Base-by-base conservation (phyloP, 2,797 vertebrate species). In the Microcaecilia unicolor region DNA sequence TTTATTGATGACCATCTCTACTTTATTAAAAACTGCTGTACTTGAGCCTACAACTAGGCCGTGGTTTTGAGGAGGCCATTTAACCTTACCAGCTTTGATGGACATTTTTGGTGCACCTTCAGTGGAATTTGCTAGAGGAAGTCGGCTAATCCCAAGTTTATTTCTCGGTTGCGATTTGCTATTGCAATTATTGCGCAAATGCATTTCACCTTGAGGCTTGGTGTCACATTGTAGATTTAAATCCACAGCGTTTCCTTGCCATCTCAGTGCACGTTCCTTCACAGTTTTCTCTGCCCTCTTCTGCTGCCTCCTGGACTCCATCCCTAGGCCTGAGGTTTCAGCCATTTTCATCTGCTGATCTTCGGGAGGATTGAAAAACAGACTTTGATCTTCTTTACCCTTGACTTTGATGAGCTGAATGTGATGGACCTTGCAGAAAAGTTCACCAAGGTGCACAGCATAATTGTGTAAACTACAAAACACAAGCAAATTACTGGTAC, bases 381-480 rank as follows among this genome's bases (percentile, higher is more conserved):
- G 84, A 10, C 78, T 81, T 34, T 84, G 78, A 5, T 84, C 80
- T n/a, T 81, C 83, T 36, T 85, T 85, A 6, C 78, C 83, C 20
- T 73, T 84, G 48, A 43, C 58, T 56, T 56, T 73, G 63, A 83
- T 80, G 31, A 81, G 71, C 71, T 84, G 81, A 61, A 80, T 53
- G 74, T 78, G 84, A 70, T 87, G 85, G 70, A 73, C 81, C 59
- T 77, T 62, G 60, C 83, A 86, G 80, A 83, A 87, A 65, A 84
- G 74, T 28, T 83, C 76, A 15, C 76, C 78, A 4, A 72, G 54
- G 22, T 84, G 51, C 12, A 76, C 61, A 5, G 70, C 38, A 8
- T 75, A 87, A 65, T 58, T 82, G 37, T 60, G 34, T 51, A 83
- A 58, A 61, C 85, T 87, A 65, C 24, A 66, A 63, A 46, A 11